These are phyloP conservation scores for Apoda limacodes DNA, from an alignment of 2,888 invertebrate species.

Conservation along the genomic window DNA sequence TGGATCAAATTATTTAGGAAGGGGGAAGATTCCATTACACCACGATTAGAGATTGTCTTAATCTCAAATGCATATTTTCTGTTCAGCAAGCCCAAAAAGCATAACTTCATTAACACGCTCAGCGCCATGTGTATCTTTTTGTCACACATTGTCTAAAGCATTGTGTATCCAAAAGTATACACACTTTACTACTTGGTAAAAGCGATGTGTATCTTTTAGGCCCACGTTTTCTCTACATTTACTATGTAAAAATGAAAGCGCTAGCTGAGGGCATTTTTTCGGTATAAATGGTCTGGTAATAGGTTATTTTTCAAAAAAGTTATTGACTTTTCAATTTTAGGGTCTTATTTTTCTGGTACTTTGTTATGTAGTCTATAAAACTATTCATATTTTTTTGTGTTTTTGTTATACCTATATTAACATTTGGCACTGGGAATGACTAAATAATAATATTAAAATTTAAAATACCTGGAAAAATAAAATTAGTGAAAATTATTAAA, in stretches of 20 bases:
- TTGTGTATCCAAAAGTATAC: too few species aligned
- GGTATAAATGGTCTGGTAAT: conserved; percentile 8
- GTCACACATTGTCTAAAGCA: too few species aligned
- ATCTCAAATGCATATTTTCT: too few species aligned
- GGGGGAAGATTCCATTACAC: too few species aligned
- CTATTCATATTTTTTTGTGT: conserved; percentile 6
- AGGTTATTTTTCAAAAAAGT: conserved; percentile 2
- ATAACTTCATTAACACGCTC: too few species aligned
- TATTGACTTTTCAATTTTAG: conserved; percentile 4
- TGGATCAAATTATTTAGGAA: too few species aligned
- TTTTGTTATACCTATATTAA: conserved; percentile 2
- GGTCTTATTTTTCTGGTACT: too few species aligned
- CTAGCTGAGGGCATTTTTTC: conserved; percentile 10
- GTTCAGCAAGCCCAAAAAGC: too few species aligned
- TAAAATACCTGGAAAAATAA: conserved; percentile 1
- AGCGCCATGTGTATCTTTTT: too few species aligned
- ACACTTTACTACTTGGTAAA: too few species aligned
- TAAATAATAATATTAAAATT: conserved; percentile 3
- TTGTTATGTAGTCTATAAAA: conserved; percentile 5
- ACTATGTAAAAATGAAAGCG: conserved; percentile 10
- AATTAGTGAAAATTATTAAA: too few species aligned
- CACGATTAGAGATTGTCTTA: too few species aligned
- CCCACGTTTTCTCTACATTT: conserved; percentile 15
- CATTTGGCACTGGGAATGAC: conserved; percentile 3
- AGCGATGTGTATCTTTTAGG: conserved; percentile 9